A percentile compares a stretch with the other conserved stretches of the same genome.
phyloP scores from a whole-genome alignment of 37 sponge, comb jelly and placozoan species.

The Hormiphora californensis region DNA sequence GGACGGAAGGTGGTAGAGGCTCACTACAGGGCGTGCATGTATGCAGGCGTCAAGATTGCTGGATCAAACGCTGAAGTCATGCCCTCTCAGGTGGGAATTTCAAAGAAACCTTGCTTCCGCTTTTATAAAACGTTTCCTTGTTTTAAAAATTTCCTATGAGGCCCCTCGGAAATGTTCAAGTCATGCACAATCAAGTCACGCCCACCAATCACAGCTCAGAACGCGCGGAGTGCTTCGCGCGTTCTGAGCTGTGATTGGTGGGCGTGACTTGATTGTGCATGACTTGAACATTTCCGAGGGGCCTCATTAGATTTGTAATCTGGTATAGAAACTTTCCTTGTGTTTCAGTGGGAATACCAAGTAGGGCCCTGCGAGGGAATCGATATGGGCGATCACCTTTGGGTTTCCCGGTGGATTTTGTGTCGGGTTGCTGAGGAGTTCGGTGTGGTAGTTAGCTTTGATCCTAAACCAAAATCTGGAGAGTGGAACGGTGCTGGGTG shows the following conservation, averaged over 20 bases:
- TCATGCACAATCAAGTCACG: no score
- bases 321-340: no score
- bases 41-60: slow-evolving; percentile 79
- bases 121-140: no score
- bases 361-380: slow-evolving; percentile 91
- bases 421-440: slow-evolving; percentile 88
- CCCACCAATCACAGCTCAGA: no score
- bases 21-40: slow-evolving; percentile 90
- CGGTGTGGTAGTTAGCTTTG: slow-evolving; percentile 70
- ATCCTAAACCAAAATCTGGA: slow-evolving; percentile 84
- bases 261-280: no score
- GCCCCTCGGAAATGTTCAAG: no score
- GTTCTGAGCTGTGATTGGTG: no score
- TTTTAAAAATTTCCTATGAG: slow-evolving; percentile 1
- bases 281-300: no score
- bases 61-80: slow-evolving; percentile 98
- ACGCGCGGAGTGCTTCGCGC: no score
- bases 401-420: slow-evolving; percentile 82
- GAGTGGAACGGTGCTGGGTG: slow-evolving; percentile 97
- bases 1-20: slow-evolving; percentile 63
- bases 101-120: no score
- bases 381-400: slow-evolving; percentile 85
- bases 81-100: slow-evolving; percentile 76
- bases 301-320: no score
- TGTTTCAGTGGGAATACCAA: slow-evolving; percentile 88